A percentile compares a stretch with the other conserved stretches of the same genome.
Evolutionary conservation across 2,888 invertebrate species (phyloP).

Genomic region (Acronicta leporina): DNA sequence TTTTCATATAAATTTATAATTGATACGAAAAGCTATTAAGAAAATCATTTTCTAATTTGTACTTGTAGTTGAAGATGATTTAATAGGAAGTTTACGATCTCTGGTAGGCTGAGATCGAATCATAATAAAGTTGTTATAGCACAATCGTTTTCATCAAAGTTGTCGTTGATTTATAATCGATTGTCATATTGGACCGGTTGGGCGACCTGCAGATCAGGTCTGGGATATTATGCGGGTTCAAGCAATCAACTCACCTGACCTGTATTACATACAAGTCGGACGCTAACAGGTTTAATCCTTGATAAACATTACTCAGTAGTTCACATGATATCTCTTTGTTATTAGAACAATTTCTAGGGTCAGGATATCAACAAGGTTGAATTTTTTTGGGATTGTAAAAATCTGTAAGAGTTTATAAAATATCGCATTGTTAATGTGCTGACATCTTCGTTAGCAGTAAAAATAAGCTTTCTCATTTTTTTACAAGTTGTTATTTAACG

Average conservation of each 20-base stretch:
- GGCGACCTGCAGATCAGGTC: constrained; percentile 71
- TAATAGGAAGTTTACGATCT: constrained; percentile 28
- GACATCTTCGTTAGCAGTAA: not conserved
- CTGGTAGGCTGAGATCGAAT: constrained; percentile 34
- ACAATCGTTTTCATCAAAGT: constrained; percentile 60
- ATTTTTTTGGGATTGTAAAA: not conserved
- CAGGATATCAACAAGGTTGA: no score
- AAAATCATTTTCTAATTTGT: not conserved
- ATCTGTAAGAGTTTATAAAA: no score
- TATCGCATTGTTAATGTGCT: no score
- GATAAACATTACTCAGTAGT: constrained; percentile 58
- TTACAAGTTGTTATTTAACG: not conserved
- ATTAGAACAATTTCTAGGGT: constrained; percentile 2
- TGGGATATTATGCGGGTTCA: constrained; percentile 81
- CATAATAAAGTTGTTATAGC: constrained; percentile 54
- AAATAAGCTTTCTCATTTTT: not conserved
- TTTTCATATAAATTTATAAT: not conserved
- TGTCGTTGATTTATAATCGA: constrained; percentile 78
- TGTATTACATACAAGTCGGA: constrained; percentile 78
- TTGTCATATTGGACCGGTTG: constrained; percentile 75
- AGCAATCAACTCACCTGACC: constrained; percentile 78
- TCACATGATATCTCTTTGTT: constrained; percentile 52
- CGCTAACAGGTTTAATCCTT: constrained; percentile 81
- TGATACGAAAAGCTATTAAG: constrained; percentile 1
- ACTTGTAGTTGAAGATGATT: constrained; percentile 6